A percentile compares a stretch with the other conserved stretches of the same genome.
Conservation (phyloP, 2,888 invertebrate species). For the Caenorhabditis sp. region DNA sequence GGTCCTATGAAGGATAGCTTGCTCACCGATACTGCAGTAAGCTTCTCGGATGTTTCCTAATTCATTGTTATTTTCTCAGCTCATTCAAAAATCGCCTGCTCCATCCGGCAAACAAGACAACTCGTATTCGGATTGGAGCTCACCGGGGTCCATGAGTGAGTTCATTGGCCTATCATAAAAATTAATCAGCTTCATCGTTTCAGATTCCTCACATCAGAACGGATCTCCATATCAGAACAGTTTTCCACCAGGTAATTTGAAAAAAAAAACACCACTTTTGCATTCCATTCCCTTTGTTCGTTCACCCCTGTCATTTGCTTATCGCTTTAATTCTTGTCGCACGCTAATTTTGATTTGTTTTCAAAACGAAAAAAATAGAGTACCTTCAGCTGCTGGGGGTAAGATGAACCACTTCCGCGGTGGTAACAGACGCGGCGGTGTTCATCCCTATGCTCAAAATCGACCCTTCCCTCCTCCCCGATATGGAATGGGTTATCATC, state of each 20-base stretch:
- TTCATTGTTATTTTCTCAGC: conserved; percentile 16
- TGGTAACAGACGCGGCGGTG: conserved; percentile 39
- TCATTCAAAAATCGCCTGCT: background rate
- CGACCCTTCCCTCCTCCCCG: conserved; percentile 40
- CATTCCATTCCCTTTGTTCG: background rate
- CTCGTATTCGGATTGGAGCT: conserved; percentile 27
- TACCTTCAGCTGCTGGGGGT: conserved; percentile 51
- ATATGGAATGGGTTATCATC: conserved; percentile 55
- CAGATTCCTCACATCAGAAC: conserved; percentile 22
- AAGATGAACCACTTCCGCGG: conserved; percentile 31
- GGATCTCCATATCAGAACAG: background rate
- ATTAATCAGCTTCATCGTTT: background rate
- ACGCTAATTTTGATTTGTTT: background rate
- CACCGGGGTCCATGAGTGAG: conserved; percentile 2
- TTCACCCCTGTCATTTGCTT: background rate
- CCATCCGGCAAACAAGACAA: background rate
- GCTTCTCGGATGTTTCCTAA: background rate
- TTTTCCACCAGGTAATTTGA: conserved; percentile 38
- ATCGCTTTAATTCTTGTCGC: background rate
- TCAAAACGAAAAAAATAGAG: conserved; percentile 2
- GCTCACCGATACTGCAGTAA: conserved; percentile 57
- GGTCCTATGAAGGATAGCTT: conserved; percentile 63
- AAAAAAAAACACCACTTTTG: background rate
- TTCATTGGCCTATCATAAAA: background rate
- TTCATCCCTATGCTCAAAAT: conserved; percentile 39